Evolutionary conservation across 2,797 vertebrate species (phyloP).

Genomic region (Nyctibius grandis): DNA sequence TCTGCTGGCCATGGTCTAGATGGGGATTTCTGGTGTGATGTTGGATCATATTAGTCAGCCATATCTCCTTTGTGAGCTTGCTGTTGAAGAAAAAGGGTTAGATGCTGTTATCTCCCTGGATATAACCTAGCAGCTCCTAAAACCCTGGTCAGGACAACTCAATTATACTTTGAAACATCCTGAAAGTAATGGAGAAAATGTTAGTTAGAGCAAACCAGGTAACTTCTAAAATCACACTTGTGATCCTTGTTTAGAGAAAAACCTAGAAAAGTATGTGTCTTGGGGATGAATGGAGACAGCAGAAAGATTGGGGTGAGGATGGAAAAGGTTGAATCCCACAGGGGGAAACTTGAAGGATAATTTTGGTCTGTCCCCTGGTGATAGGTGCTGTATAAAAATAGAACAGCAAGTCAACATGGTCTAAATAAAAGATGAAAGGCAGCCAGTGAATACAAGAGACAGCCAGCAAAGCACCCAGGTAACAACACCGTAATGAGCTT

Average conservation of each 20-base stretch:
- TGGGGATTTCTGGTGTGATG: not conserved
- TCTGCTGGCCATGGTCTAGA: not conserved
- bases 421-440: constrained; percentile 30
- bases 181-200: not conserved
- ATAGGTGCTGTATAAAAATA: not conserved
- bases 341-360: not conserved
- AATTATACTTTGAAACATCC: not conserved
- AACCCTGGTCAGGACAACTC: not conserved
- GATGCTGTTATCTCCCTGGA: not conserved
- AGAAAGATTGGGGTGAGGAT: fast-evolving
- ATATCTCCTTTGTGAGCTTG: not conserved
- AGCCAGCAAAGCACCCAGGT: not conserved
- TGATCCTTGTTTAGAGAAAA: not conserved
- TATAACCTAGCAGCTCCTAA: not conserved
- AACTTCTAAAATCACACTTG: not conserved
- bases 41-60: not conserved
- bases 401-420: not conserved
- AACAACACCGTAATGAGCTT: not conserved
- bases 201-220: not conserved
- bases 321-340: not conserved
- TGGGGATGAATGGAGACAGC: not conserved
- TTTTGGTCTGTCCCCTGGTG: not conserved
- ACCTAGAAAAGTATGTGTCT: not conserved
- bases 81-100: not conserved
- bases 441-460: not conserved